Base-by-base conservation (phyloP, 1,140 invertebrate genomes). In the Heliothis virescens region DNA sequence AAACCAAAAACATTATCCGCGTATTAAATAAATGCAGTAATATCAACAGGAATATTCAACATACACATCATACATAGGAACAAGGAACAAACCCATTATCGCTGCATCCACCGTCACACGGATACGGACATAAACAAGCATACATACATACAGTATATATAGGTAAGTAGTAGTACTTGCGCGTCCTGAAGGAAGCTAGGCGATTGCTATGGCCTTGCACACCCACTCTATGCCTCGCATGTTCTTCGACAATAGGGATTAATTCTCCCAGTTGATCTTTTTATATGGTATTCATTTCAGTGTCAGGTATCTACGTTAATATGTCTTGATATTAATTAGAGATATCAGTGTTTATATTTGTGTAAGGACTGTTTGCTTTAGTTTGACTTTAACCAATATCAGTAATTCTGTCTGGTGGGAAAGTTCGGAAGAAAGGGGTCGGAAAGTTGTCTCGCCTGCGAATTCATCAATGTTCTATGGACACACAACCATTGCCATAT, bases 181-280 rank as follows among this genome's bases (percentile, higher is more conserved):
- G 78, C 80, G 76, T 86, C 85, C 86, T 83, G 83, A 85, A 83
- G 85, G 86, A 88, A 81, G 82, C 86, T 79, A 59, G 73, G 75
- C 53, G 85, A 88, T 88, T 88, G 81, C 81, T 86, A 82, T 62
- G 83, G 79, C 86, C 86, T 88, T 86, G 86, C 80, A 47, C 72
- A 16, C 57, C 76, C 76, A 81, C 82, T 60, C 79, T 84, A 29
- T 59, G 63, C 48, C 18, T 48, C 26, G 15, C 10, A 55, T 48
- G 57, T 59, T 77, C 41, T 78, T 34, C 55, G 26, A 65, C 73
- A 80, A 75, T 69, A 81, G 50, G 65, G 18, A 69, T 69, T 69
- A 69, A 69, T 69, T 69, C 13, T 52, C 10, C 47, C 47, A 69
- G 65, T 69, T 69, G 65, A 69, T 69, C 65, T 69, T 15, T 50